A percentile compares a stretch with the other conserved stretches of the same genome.
Evolutionary conservation across 2,113 vertebrate genomes (phyloP).

Genomic region (Hystrix cristata): DNA sequence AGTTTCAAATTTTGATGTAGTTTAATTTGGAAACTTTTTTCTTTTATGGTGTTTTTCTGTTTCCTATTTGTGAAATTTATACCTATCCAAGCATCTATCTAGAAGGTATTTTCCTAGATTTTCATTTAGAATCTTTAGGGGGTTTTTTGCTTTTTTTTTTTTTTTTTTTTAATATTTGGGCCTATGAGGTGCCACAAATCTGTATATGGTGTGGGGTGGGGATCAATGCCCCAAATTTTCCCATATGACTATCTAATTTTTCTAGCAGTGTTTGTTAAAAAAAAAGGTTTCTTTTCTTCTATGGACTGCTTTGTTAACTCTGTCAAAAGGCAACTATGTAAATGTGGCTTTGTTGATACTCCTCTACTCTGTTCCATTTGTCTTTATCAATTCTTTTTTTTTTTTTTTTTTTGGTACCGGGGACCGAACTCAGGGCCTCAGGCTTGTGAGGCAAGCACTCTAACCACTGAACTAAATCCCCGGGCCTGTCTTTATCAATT

Average conservation of each 20-base stretch:
- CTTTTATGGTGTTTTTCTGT: not conserved
- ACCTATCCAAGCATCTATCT: not conserved
- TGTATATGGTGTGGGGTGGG: not conserved
- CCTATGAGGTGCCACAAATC: not conserved
- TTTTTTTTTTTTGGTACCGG: too few relatives aligned
- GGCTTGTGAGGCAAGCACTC: too few relatives aligned
- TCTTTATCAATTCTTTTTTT: not conserved
- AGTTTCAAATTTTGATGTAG: conserved; percentile 1
- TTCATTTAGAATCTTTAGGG: not conserved
- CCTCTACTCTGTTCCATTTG: not conserved
- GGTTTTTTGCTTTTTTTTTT: not conserved
- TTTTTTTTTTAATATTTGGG: not conserved
- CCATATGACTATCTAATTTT: not conserved
- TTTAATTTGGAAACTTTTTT: conserved; percentile 2
- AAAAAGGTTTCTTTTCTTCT: not conserved
- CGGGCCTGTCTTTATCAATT: not conserved
- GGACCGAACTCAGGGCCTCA: too few relatives aligned
- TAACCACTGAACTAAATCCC: too few relatives aligned
- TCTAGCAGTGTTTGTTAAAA: not conserved
- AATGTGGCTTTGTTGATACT: not conserved
- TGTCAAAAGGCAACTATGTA: not conserved
- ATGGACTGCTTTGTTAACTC: not conserved
- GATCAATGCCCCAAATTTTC: not conserved
- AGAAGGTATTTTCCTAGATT: not conserved
- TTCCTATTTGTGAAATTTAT: not conserved